Evolutionary conservation across 2,888 invertebrate genomes (phyloP), one percentile per base, ranked within the genome.

Genomic region (Galeopsomyia nigrocyanea): DNA sequence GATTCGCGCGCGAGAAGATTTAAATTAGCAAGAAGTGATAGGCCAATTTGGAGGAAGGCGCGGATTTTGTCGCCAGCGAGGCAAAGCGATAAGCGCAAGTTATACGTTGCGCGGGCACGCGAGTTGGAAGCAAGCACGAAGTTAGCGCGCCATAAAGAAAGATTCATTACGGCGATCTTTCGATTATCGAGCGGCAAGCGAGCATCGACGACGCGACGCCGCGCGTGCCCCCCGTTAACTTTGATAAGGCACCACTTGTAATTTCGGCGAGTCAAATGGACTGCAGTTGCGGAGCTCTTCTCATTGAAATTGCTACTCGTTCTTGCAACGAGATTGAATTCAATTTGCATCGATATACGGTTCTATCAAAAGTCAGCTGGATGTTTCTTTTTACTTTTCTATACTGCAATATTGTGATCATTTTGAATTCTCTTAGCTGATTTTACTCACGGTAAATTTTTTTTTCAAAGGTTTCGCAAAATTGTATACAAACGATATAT

Each of bases 121-220:
- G 26, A 26, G 49, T 58, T 57, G 16, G 68, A 17, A 26, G 26
- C 26, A n/a, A n/a, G n/a, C n/a, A n/a, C 58, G 56, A 71, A 74
- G 64, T 69, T 67, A 49, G 19, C 46, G 69, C 26, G 68, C 79
- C 77, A 79, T 82, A 81, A 83, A 82, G 79, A 81, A 79, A 82
- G 82, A 83, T 82, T 81, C 82, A 81, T 78, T 81, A 78, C 79
- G 76, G 76, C 77, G 78, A 82, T 79, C 79, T 79, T 76, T 80
- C 81, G 80, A 81, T 82, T 83, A 82, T 81, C 79, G 78, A 65
- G 76, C 73, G 65, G 49, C 17, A 5, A 16, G 26, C 26, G 26
- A 17, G 49, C 22, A 51, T 21, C 9, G 55, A 16, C 3, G 51
- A 16, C 19, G 13, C 53, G 17, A 16, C 46, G 17, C 47, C 46